Conservation (phyloP, 2,113 vertebrate genomes). For the Xiphophorus maculatus region DNA sequence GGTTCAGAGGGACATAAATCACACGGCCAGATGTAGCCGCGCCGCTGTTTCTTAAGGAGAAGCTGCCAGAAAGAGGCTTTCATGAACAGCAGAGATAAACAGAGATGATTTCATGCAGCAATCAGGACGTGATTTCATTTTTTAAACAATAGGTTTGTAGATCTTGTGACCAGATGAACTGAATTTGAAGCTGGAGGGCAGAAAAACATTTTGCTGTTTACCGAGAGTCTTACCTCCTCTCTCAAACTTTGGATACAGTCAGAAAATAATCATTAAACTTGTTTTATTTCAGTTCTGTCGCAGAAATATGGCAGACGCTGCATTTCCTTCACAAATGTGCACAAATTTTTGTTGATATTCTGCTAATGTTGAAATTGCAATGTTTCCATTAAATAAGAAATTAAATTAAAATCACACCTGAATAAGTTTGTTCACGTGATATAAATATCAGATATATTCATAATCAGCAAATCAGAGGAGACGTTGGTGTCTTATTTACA, state of each 20-base stretch:
- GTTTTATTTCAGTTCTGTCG: neutral
- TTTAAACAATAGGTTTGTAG: neutral
- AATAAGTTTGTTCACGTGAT: no score
- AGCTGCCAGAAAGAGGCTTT: conserved; percentile 21
- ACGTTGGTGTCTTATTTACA: no score
- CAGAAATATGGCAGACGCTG: no score
- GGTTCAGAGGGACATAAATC: conserved; percentile 53
- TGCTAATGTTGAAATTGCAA: no score
- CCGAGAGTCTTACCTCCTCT: neutral
- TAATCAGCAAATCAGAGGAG: no score
- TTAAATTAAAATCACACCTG: no score
- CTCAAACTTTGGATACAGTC: neutral
- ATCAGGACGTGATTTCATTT: neutral
- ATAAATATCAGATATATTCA: no score
- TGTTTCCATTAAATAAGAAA: no score
- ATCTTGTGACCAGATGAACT: neutral
- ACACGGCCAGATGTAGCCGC: conserved; percentile 16
- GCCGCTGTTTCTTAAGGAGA: conserved; percentile 16
- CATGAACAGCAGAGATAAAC: conserved; percentile 6
- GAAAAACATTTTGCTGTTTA: neutral
- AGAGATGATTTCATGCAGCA: neutral
- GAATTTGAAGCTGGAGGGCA: neutral
- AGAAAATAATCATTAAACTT: neutral
- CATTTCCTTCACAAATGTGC: no score
- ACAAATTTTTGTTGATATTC: no score